phyloP scores from a whole-genome alignment of 2,113 vertebrate species.

The Laticauda laticaudata region DNA sequence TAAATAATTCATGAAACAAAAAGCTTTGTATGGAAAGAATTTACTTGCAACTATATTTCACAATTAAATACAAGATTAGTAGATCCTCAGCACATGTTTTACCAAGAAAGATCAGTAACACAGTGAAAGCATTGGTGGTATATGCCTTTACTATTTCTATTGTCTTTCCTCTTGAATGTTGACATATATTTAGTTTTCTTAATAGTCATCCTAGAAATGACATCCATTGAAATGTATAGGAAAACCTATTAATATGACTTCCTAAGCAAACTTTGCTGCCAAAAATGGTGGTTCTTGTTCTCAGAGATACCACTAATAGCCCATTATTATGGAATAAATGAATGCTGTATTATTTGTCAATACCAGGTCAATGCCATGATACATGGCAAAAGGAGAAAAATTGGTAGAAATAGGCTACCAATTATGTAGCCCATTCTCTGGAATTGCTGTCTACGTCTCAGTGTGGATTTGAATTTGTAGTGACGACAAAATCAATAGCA shows the following conservation, averaged over 20 bases:
- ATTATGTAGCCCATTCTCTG: background rate
- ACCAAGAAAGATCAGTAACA: background rate
- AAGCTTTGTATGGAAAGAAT: background rate
- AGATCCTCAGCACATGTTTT: background rate
- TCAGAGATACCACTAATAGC: background rate
- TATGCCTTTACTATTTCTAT: background rate
- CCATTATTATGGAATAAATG: background rate
- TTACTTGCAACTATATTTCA: background rate
- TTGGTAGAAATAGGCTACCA: background rate
- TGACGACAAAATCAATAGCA: background rate
- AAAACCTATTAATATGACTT: background rate
- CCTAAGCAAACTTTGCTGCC: background rate
- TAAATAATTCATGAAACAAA: background rate
- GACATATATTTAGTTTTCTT: background rate
- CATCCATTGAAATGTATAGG: background rate
- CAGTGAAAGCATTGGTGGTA: background rate
- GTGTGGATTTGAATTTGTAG: background rate
- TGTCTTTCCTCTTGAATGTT: background rate
- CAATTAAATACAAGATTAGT: background rate
- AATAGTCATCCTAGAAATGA: background rate
- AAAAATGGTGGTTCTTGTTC: background rate
- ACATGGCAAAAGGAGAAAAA: background rate
- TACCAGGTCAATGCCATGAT: background rate
- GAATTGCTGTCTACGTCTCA: background rate
- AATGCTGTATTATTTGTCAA: background rate